phyloP scores from a whole-genome alignment of 2,888 invertebrate species.

The Caenorhabditis sp. region DNA sequence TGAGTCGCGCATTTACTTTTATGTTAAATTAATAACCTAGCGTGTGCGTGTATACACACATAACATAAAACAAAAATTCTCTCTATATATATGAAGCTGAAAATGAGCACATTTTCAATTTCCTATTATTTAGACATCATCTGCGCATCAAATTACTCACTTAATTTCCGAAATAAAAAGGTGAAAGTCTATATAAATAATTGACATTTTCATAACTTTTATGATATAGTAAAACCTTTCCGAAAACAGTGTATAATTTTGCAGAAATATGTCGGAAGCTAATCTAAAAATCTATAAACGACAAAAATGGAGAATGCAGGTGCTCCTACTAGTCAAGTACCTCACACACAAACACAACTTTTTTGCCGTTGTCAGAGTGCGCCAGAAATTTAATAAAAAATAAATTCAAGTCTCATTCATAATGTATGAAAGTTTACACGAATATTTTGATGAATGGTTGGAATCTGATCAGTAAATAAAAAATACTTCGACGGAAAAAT shows the following conservation, averaged over 20 bases:
- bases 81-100: too few relatives aligned
- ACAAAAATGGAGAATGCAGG: neutral
- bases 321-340: slow-evolving; percentile 1
- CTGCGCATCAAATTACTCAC: neutral
- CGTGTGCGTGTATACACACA: neutral
- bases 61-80: neutral
- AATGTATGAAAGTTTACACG: neutral
- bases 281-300: neutral
- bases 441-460: neutral
- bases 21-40: neutral
- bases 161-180: neutral
- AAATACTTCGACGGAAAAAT: too few relatives aligned
- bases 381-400: neutral
- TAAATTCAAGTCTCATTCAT: neutral
- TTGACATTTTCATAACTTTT: too few relatives aligned
- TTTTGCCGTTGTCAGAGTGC: neutral
- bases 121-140: neutral
- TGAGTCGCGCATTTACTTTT: too few relatives aligned
- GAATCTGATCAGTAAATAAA: too few relatives aligned
- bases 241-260: too few relatives aligned
- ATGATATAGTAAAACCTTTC: too few relatives aligned
- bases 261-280: neutral
- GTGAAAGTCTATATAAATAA: neutral
- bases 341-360: neutral
- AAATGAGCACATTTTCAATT: neutral